Percentiles rank a stretch among this genome's conserved stretches.
Evolutionary conservation across 2,888 invertebrate species (phyloP).

Genomic region (Eupithecia inturbata): DNA sequence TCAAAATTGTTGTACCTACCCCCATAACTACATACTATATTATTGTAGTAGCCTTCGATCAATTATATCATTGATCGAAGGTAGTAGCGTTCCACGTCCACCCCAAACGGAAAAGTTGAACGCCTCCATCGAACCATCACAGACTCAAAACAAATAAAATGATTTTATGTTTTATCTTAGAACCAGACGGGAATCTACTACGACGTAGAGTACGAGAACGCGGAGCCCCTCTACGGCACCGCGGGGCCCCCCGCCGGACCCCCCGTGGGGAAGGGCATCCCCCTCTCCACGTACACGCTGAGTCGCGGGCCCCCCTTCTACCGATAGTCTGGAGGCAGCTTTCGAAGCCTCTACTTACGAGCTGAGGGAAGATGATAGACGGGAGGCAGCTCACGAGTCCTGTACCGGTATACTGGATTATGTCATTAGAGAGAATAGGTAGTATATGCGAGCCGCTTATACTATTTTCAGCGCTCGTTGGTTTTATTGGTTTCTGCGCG

Average conservation of each 20-base stretch:
- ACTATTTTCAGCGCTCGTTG: neutral
- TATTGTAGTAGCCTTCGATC: too few species aligned
- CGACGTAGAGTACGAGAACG: constrained; percentile 93
- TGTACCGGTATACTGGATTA: neutral
- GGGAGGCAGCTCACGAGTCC: neutral
- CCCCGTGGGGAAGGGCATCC: constrained; percentile 74
- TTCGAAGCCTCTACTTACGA: neutral
- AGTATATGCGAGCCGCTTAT: too few species aligned
- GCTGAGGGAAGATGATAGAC: neutral
- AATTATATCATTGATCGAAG: too few species aligned
- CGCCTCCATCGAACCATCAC: neutral
- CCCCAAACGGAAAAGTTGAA: neutral
- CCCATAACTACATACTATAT: too few species aligned
- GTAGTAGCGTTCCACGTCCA: too few species aligned
- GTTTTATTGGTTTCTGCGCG: neutral
- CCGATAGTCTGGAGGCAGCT: constrained; percentile 45
- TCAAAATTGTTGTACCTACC: too few species aligned
- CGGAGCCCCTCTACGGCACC: constrained; percentile 84
- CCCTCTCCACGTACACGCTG: constrained; percentile 92
- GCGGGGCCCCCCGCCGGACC: constrained; percentile 68
- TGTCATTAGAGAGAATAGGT: neutral
- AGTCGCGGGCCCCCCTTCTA: constrained; percentile 87
- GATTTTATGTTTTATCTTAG: constrained; percentile 80
- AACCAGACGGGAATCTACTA: constrained; percentile 96
- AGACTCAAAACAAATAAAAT: neutral